A percentile compares a stretch with the other conserved stretches of the same genome.
phyloP scores from a whole-genome alignment of 1,140 invertebrate genomes.

The Drosophila ananassae region DNA sequence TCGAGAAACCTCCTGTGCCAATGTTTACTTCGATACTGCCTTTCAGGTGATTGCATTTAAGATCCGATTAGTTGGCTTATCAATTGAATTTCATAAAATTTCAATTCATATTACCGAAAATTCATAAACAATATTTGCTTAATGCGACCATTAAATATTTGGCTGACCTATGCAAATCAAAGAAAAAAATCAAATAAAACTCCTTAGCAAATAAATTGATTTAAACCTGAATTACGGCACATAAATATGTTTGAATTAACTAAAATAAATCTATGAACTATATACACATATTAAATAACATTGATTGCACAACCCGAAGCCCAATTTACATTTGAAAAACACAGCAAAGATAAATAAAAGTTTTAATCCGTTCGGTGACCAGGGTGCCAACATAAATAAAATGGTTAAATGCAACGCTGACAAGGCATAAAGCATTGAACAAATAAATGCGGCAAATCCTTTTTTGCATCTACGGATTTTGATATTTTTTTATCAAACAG shows the following conservation, averaged over 20 bases:
- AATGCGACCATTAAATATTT: not conserved
- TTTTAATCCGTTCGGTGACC: constrained; percentile 19
- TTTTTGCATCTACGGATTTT: constrained; percentile 14
- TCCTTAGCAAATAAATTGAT: no score
- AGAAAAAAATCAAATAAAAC: no score
- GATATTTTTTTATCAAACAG: constrained; percentile 26
- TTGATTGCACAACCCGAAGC: constrained; percentile 6
- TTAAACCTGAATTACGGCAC: not conserved
- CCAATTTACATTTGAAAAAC: constrained; percentile 11
- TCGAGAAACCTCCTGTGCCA: not conserved
- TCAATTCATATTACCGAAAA: not conserved
- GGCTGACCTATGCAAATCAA: not conserved
- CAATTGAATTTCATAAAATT: not conserved
- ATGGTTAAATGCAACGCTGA: constrained; percentile 42
- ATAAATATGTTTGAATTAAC: not conserved
- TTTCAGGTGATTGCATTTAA: not conserved
- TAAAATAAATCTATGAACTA: constrained; percentile 1
- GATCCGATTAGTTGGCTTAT: not conserved
- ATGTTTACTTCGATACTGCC: not conserved
- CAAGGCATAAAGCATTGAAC: constrained; percentile 41
- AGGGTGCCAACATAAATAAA: constrained; percentile 36
- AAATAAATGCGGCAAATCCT: constrained; percentile 38
- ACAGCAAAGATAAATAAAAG: constrained; percentile 5
- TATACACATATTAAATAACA: not conserved
- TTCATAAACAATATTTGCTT: not conserved